Evolutionary conservation across 2,797 vertebrate genomes (phyloP).

Genomic region (Sitta carolinensis): DNA sequence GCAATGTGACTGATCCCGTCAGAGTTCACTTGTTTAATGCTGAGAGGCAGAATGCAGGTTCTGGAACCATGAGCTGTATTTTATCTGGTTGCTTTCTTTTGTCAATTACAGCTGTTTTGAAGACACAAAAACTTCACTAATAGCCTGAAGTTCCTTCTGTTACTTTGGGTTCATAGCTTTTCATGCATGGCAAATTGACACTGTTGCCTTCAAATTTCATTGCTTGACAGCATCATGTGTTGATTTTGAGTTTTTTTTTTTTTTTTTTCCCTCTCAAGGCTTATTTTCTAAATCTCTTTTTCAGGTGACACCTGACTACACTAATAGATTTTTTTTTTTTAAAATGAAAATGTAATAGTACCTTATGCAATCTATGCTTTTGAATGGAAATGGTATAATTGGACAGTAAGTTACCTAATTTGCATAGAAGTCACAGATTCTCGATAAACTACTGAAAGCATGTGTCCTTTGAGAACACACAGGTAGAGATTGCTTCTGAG

Average conservation of each 20-base stretch:
- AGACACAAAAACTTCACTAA: background rate
- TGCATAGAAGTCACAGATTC: background rate
- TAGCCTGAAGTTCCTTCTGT: background rate
- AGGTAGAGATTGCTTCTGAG: background rate
- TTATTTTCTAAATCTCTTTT: background rate
- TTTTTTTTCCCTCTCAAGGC: too few species aligned
- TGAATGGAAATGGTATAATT: background rate
- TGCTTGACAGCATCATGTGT: background rate
- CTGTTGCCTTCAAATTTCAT: background rate
- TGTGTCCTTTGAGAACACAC: background rate
- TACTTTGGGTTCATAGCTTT: background rate
- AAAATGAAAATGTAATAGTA: background rate
- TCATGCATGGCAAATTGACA: background rate
- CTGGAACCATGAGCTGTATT: background rate
- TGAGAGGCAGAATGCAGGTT: background rate
- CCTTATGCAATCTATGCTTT: background rate
- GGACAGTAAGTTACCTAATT: background rate
- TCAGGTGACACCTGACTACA: background rate
- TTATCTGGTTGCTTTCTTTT: conserved; percentile 28
- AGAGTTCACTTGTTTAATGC: background rate
- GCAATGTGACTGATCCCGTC: background rate
- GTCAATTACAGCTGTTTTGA: background rate
- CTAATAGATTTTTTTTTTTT: background rate
- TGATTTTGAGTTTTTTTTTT: background rate
- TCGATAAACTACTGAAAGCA: background rate